phyloP scores from a whole-genome alignment of 2,797 vertebrate genomes.

The Pterois miles region DNA sequence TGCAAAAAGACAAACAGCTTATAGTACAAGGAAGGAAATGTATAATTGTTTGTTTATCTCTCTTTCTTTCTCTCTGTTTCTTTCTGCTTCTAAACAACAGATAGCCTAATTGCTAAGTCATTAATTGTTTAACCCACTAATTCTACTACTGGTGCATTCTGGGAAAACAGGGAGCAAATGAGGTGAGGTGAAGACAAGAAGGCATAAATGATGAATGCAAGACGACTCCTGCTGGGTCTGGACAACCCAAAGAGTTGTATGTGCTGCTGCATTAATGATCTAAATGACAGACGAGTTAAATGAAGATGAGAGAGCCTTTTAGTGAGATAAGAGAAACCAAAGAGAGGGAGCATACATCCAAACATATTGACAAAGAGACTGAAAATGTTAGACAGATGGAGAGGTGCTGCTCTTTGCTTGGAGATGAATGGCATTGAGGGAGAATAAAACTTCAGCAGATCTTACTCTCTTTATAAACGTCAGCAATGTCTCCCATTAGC shows the following conservation, averaged over 20 bases:
- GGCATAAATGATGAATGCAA: constrained; percentile 85
- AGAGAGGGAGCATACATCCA: neutral
- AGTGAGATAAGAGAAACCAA: constrained; percentile 19
- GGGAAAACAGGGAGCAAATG: constrained; percentile 69
- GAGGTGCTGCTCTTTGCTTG: neutral
- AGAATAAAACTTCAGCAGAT: constrained; percentile 26
- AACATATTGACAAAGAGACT: constrained; percentile 15
- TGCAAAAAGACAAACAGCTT: neutral
- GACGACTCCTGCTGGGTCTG: constrained; percentile 66
- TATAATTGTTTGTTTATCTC: constrained; percentile 32
- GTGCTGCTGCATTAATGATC: constrained; percentile 48
- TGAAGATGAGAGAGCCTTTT: constrained; percentile 39
- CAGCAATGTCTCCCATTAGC: constrained; percentile 18
- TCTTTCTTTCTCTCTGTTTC: neutral
- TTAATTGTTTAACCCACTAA: constrained; percentile 29
- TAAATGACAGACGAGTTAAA: constrained; percentile 44
- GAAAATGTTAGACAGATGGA: constrained; percentile 1
- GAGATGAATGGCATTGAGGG: constrained; percentile 18
- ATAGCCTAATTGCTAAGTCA: constrained; percentile 30
- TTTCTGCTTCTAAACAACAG: constrained; percentile 28
- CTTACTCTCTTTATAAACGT: constrained; percentile 4
- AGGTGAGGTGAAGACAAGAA: constrained; percentile 80
- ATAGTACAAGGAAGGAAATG: constrained; percentile 9
- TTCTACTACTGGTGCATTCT: constrained; percentile 22
- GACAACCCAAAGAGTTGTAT: constrained; percentile 61